These are phyloP conservation scores for Xylota segnis DNA, from an alignment of 2,888 invertebrate genomes.

Conservation along the genomic window DNA sequence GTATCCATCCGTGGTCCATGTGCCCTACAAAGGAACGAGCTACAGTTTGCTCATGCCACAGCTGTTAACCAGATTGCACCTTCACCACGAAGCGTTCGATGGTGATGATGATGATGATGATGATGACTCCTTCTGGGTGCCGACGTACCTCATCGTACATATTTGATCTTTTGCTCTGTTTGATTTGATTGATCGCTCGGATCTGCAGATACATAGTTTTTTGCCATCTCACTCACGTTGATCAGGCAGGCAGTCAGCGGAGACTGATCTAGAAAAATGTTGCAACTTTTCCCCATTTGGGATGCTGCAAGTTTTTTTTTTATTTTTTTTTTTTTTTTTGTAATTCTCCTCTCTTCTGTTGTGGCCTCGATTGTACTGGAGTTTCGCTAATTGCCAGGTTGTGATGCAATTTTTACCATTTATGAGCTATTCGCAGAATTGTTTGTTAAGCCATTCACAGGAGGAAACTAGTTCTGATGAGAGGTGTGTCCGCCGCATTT, in stretches of 20 bases:
- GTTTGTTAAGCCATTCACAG: conserved; percentile 13
- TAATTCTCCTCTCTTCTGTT: not conserved
- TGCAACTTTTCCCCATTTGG: conserved; percentile 14
- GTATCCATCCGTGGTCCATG: conserved; percentile 34
- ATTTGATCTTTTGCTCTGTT: conserved; percentile 61
- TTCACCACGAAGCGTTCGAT: conserved; percentile 30
- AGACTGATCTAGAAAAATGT: conserved; percentile 21
- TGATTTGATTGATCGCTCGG: conserved; percentile 51
- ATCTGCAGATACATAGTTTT: conserved; percentile 3
- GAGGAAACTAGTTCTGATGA: conserved; percentile 31
- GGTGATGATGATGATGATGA: conserved; percentile 6
- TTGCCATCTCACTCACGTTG: conserved; percentile 31
- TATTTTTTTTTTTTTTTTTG: too few relatives aligned
- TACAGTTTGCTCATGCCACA: not conserved
- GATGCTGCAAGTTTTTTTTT: not conserved
- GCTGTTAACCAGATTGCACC: conserved; percentile 32
- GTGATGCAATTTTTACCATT: conserved; percentile 69
- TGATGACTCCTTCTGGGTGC: conserved; percentile 29
- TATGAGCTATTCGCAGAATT: conserved; percentile 48
- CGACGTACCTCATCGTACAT: conserved; percentile 39
- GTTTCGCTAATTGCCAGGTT: conserved; percentile 65
- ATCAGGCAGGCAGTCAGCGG: conserved; percentile 11
- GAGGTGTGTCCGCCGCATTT: conserved; percentile 38
- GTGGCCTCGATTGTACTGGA: conserved; percentile 50
- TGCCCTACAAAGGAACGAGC: conserved; percentile 59